Conservation (phyloP, 2,888 invertebrate species). For the Euspilapteryx auroguttella region DNA sequence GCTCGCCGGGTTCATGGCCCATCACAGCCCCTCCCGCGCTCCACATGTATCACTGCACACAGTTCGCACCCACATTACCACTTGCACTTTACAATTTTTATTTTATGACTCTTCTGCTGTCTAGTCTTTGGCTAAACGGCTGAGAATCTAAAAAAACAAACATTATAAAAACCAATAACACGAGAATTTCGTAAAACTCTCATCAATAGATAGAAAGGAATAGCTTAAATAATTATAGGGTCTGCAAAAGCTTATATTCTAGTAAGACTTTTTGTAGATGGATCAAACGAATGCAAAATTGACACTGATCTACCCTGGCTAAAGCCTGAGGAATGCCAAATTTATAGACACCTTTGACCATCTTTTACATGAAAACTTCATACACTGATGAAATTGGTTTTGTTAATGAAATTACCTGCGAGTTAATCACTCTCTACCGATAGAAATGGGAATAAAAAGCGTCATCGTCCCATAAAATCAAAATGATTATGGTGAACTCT, state of each 20-base stretch:
- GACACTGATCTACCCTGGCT: slow-evolving; percentile 34
- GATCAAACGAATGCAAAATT: slow-evolving; percentile 18
- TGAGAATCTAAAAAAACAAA: too few species aligned
- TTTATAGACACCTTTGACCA: slow-evolving; percentile 44
- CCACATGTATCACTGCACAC: slow-evolving; percentile 25
- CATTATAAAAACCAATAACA: too few species aligned
- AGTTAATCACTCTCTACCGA: slow-evolving; percentile 29
- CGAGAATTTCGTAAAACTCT: too few species aligned
- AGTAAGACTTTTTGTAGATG: too few species aligned
- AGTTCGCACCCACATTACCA: slow-evolving; percentile 12
- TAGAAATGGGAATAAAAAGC: slow-evolving; percentile 26
- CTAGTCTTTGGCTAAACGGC: too few species aligned
- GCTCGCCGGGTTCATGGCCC: slow-evolving; percentile 67
- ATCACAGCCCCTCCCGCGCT: slow-evolving; percentile 37
- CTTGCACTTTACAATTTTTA: background rate
- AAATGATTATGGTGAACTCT: slow-evolving; percentile 45
- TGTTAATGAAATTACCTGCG: too few species aligned
- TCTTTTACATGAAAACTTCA: slow-evolving; percentile 17
- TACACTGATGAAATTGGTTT: too few species aligned
- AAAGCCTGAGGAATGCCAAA: slow-evolving; percentile 49
- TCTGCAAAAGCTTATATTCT: too few species aligned
- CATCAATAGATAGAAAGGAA: too few species aligned
- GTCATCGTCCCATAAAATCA: slow-evolving; percentile 46
- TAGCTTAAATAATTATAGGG: too few species aligned
- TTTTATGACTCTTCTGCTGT: too few species aligned